Evolutionary conservation across 2,113 vertebrate species (phyloP).

Genomic region (Meleagris gallopavo): DNA sequence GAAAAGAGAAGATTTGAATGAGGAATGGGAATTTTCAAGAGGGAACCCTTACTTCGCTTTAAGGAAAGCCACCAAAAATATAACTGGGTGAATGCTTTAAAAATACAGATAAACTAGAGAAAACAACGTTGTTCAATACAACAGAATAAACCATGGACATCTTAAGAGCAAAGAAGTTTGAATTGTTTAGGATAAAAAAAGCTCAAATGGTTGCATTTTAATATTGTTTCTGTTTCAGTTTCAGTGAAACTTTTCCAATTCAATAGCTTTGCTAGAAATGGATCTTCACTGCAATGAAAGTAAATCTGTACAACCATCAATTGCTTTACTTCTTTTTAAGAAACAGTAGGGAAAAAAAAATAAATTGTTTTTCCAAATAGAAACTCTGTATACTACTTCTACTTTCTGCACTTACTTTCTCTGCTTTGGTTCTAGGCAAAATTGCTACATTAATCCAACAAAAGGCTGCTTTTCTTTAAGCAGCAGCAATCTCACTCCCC

Average conservation of each 20-base stretch:
- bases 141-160: background rate
- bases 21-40: background rate
- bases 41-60: background rate
- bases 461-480: background rate
- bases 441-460: background rate
- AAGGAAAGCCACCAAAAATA: background rate
- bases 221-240: background rate
- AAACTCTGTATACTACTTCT: background rate
- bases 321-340: background rate
- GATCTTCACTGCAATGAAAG: background rate
- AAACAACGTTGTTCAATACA: background rate
- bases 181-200: background rate
- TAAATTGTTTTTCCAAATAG: background rate
- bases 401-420: background rate
- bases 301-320: background rate
- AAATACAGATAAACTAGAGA: background rate
- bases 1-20: background rate
- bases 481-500: background rate
- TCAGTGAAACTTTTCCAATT: background rate
- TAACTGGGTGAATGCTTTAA: background rate
- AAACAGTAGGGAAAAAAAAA: accelerated
- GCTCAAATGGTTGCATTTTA: background rate
- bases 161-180: background rate
- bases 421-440: background rate
- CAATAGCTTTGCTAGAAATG: background rate